Conservation (phyloP, 2,797 vertebrate species). For the Garrulus glandarius region DNA sequence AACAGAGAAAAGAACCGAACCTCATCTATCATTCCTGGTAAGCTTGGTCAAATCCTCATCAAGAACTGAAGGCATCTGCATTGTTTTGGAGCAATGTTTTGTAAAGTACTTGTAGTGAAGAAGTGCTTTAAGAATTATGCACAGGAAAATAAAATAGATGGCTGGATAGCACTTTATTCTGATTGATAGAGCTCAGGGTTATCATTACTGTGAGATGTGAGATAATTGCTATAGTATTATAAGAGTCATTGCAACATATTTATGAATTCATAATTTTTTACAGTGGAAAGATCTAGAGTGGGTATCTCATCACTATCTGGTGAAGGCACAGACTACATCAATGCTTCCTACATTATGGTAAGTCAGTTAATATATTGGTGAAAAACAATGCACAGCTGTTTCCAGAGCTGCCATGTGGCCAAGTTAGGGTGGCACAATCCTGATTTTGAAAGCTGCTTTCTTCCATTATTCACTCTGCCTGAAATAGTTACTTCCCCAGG, state of each 20-base stretch:
- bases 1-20: conserved; percentile 89
- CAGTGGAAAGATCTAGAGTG: conserved; percentile 91
- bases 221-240: neutral
- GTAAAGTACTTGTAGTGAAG: neutral
- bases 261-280: conserved; percentile 50
- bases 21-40: conserved; percentile 87
- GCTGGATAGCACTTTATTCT: neutral
- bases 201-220: neutral
- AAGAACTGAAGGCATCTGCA: neutral
- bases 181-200: neutral
- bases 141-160: neutral
- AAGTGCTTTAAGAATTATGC: neutral
- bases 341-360: conserved; percentile 93
- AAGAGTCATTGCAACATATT: neutral
- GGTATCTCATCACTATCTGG: conserved; percentile 81
- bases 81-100: neutral
- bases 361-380: conserved; percentile 45
- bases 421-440: neutral
- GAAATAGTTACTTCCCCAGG: neutral
- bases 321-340: conserved; percentile 93
- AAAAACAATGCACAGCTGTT: neutral
- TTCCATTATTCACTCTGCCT: neutral
- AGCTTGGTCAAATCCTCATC: conserved; percentile 4
- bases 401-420: neutral
- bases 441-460: neutral